These are phyloP conservation scores for Fistularia tabacaria DNA, from an alignment of 2,797 vertebrate species.

Conservation along the genomic window DNA sequence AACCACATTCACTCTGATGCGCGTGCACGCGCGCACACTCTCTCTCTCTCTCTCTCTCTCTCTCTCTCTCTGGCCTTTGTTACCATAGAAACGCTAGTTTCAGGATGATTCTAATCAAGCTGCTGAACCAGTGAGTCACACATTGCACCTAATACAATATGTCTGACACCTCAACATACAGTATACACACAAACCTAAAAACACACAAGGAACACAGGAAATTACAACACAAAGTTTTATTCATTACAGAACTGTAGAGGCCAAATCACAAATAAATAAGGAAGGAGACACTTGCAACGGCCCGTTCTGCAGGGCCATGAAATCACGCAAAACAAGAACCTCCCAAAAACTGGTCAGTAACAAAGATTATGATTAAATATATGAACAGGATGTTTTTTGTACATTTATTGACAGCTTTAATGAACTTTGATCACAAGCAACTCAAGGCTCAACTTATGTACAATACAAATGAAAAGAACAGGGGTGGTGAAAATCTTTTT, in stretches of 20 bases:
- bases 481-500: conserved; percentile 20
- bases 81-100: conserved; percentile 73
- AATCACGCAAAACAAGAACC: conserved; percentile 44
- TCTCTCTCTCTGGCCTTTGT: conserved; percentile 70
- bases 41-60: too few relatives aligned
- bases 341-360: conserved; percentile 41
- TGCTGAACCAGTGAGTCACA: conserved; percentile 37
- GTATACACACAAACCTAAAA: not conserved
- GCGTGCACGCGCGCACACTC: conserved; percentile 26
- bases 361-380: conserved; percentile 62
- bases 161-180: not conserved
- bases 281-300: conserved; percentile 71
- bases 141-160: conserved; percentile 7
- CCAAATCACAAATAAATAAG: conserved; percentile 90
- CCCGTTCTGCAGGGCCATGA: conserved; percentile 48
- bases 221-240: conserved; percentile 67
- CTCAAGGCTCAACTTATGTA: conserved; percentile 41
- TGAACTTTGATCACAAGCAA: conserved; percentile 19
- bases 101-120: conserved; percentile 55
- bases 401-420: conserved; percentile 55
- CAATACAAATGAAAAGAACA: conserved; percentile 39
- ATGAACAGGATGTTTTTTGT: conserved; percentile 53
- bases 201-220: conserved; percentile 9
- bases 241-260: conserved; percentile 67
- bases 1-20: too few relatives aligned